These are phyloP conservation scores for Cyphomyrus discorhynchus DNA, from an alignment of 2,113 vertebrate genomes.

Conservation along the genomic window DNA sequence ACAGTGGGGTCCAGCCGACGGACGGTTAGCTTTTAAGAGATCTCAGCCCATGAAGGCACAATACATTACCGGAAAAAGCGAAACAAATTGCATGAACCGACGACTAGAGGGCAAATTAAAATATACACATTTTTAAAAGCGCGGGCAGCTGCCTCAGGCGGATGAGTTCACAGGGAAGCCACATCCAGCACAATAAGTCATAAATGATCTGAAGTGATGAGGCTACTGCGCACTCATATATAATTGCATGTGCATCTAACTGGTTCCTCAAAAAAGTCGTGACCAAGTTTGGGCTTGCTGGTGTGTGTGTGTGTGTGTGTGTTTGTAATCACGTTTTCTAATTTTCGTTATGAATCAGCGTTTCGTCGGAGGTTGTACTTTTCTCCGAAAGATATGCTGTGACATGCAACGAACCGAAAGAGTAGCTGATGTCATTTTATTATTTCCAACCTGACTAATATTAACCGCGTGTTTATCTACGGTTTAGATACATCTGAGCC, in stretches of 20 bases:
- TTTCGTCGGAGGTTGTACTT: not conserved
- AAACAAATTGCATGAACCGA: not conserved
- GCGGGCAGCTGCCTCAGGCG: not conserved
- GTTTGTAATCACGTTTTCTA: not conserved
- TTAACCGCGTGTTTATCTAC: not conserved
- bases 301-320: not conserved
- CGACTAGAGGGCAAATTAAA: conserved; percentile 1
- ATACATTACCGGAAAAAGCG: conserved; percentile 1
- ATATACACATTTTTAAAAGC: conserved; percentile 4
- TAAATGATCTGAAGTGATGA: not conserved
- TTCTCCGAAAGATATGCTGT: not conserved
- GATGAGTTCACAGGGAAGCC: not conserved
- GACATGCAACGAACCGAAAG: not conserved
- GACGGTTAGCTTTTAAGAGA: conserved; percentile 62
- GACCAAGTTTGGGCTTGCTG: not conserved
- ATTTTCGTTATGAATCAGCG: conserved; percentile 9
- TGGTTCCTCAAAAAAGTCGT: not conserved
- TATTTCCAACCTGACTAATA: not conserved
- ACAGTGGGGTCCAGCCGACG: conserved; percentile 66
- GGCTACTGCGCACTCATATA: not conserved
- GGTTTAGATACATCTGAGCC: not conserved
- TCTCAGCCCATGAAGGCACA: conserved; percentile 54
- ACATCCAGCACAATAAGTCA: not conserved
- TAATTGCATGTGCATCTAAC: not conserved
- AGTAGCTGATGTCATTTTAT: not conserved